phyloP scores from a whole-genome alignment of 1,140 invertebrate species.

The Druon quercuslanigerum region DNA sequence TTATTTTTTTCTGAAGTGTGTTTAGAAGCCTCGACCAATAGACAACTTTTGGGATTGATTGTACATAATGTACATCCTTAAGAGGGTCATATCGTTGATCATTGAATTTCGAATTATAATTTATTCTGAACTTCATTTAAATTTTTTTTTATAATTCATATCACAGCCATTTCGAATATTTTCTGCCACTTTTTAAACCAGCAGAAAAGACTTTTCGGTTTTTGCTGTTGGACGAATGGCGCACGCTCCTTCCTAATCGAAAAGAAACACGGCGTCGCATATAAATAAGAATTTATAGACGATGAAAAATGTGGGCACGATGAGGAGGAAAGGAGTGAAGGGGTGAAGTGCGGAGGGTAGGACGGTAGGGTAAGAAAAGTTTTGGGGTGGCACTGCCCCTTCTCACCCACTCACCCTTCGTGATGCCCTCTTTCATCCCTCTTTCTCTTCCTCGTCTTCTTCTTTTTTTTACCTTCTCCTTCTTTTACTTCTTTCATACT shows the following conservation, averaged over 20 bases:
- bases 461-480: conserved; percentile 3
- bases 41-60: too few species aligned
- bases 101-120: too few species aligned
- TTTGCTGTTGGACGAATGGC: conserved; percentile 45
- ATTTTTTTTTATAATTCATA: not conserved
- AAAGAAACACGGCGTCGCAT: conserved; percentile 70
- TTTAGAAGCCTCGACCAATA: too few species aligned
- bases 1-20: too few species aligned
- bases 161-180: not conserved
- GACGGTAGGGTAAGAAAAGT: conserved; percentile 57
- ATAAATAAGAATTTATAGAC: conserved; percentile 75
- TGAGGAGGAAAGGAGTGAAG: conserved; percentile 30
- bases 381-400: conserved; percentile 52
- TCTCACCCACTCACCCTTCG: conserved; percentile 1
- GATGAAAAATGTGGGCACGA: conserved; percentile 69
- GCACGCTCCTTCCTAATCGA: conserved; percentile 62
- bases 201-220: conserved; percentile 32
- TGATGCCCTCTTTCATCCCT: conserved; percentile 39
- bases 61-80: too few species aligned
- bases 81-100: too few species aligned
- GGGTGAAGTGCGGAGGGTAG: conserved; percentile 13
- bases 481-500: conserved; percentile 43
- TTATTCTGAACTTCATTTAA: too few species aligned
- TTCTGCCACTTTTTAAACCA: not conserved
- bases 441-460: conserved; percentile 38